Base-by-base conservation (phyloP, 2,797 vertebrate species). In the Leptatherina wallacei region DNA sequence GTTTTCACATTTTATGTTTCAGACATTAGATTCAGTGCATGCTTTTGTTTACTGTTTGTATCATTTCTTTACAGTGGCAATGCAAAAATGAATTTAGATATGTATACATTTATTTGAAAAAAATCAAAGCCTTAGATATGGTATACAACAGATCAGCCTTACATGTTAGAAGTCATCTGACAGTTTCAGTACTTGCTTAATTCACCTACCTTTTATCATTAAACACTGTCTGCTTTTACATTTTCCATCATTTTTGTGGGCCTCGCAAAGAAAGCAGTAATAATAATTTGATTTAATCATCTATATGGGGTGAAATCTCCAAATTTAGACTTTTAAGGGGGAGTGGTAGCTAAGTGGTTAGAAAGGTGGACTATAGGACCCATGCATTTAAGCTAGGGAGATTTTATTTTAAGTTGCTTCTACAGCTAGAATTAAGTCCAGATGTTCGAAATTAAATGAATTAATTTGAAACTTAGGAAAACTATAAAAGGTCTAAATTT, bases 231-330 rank as follows among this genome's bases (percentile, higher is more conserved):
- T 66, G 54, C 75, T 80, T 81, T 72, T 22, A 73, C 74, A 49
- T 73, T 71, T 40, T 55, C 58, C 40, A 22, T 65, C 38, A 27
- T 69, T 74, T 68, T 30, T 71, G 60, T 58, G 42, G 38, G 57
- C 66, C 32, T 80, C 49, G 16, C 14, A 35, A 60, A 69, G 12
- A 62, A 62, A 61, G 63, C 79, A 77, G 60, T 51, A 69, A 58
- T 29, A 69, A 70, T 76, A 38, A 77, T 74, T 81, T 82, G 40
- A 79, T 77, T 55, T 68, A 75, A 58, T 22, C 24, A 16, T 73
- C 69, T 63, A 42, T 12, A 42, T 42, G 3, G 4, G 40, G 40
- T 42, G 14, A 16, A 38, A 38, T 38, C 11, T 38, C 36, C 12
- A 38, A 12, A 38, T 38, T 2, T 13, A 38, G 36, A 38, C 2